Percentiles rank a stretch among this genome's conserved stretches.
These are phyloP conservation scores for Isichthys henryi DNA, from an alignment of 2,113 vertebrate genomes.

Conservation along the genomic window DNA sequence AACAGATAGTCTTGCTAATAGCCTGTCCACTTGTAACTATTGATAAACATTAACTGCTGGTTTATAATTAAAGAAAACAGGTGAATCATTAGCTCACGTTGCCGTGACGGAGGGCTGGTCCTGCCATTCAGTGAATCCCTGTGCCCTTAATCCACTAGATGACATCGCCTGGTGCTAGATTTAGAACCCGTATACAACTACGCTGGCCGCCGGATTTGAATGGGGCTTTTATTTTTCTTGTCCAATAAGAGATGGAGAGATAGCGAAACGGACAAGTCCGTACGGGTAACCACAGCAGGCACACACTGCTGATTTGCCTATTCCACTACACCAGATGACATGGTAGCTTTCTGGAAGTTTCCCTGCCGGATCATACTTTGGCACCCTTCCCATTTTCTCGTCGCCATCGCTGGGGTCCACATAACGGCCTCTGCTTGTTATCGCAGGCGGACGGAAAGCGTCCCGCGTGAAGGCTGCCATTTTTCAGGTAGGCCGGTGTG, in stretches of 20 bases:
- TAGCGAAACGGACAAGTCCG: not conserved
- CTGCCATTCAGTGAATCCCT: not conserved
- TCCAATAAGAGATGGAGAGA: not conserved
- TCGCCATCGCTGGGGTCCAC: not conserved
- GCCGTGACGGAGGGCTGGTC: not conserved
- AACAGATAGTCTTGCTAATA: not conserved
- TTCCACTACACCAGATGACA: not conserved
- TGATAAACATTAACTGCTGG: not conserved
- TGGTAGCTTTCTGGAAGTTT: conserved; percentile 5
- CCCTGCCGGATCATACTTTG: not conserved
- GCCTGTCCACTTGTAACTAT: not conserved
- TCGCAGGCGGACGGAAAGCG: not conserved
- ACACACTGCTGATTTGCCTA: conserved; percentile 1
- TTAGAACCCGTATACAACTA: not conserved
- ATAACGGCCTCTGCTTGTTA: not conserved
- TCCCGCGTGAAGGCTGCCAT: not conserved
- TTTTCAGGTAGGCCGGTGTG: not conserved
- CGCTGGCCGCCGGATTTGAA: not conserved
- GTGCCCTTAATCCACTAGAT: not conserved
- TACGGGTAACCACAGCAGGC: not conserved
- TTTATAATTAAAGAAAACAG: not conserved
- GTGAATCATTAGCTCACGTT: not conserved
- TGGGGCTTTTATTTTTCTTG: conserved; percentile 1
- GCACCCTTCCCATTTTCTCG: not conserved
- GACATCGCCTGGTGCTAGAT: not conserved